Evolutionary conservation across 2,113 vertebrate genomes (phyloP).

Genomic region (Dicrurus megarhynchus): DNA sequence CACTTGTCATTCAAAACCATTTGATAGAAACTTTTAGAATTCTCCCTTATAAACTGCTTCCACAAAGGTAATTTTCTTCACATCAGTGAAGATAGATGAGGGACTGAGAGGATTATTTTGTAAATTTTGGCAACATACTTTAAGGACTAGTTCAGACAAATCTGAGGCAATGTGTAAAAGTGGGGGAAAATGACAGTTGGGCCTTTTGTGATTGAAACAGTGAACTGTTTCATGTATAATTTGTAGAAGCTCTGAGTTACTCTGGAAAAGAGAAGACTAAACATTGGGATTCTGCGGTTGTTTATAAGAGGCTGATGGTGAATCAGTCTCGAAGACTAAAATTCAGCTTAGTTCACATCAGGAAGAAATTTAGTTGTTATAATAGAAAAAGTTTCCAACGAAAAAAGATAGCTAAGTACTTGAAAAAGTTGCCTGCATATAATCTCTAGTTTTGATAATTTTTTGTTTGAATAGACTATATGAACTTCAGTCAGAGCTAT

Average conservation of each 20-base stretch:
- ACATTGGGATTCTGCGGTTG: background rate
- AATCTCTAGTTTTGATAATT: background rate
- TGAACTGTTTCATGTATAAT: background rate
- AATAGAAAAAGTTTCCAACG: background rate
- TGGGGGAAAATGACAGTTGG: rapidly evolving
- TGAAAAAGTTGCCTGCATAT: background rate
- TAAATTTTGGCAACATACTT: background rate
- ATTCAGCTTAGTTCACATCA: background rate
- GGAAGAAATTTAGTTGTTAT: background rate
- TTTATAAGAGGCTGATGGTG: background rate
- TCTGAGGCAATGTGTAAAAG: background rate
- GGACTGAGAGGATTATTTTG: background rate
- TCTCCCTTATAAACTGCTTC: background rate
- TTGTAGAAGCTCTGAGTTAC: background rate
- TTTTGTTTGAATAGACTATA: background rate
- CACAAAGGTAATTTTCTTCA: background rate
- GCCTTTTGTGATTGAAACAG: background rate
- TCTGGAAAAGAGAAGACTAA: background rate
- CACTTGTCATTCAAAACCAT: background rate
- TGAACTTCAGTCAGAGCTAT: background rate
- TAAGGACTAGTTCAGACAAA: background rate
- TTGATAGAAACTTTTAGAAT: background rate
- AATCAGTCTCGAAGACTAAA: background rate
- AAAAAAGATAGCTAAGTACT: background rate
- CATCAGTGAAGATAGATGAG: background rate